Percentiles rank a stretch among this genome's conserved stretches.
Evolutionary conservation across 2,888 invertebrate genomes (phyloP).

Genomic region (Sepioteuthis lessoniana): DNA sequence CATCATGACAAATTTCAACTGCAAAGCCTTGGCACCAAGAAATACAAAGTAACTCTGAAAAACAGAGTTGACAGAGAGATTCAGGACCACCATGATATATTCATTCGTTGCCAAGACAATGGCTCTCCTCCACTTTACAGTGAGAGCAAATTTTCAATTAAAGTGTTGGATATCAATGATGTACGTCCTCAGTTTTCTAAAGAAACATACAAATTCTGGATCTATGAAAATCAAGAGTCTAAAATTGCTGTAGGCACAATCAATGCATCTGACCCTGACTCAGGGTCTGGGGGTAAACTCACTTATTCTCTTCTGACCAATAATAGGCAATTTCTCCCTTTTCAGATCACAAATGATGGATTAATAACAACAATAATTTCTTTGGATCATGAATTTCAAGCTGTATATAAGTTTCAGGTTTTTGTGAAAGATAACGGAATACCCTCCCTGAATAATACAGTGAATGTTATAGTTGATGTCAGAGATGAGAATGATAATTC

Average conservation of each 20-base stretch:
- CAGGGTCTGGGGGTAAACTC: constrained; percentile 48
- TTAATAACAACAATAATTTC: constrained; percentile 56
- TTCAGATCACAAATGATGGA: constrained; percentile 56
- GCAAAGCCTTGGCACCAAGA: constrained; percentile 56
- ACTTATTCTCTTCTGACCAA: not conserved
- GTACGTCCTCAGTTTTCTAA: constrained; percentile 55
- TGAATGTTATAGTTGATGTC: constrained; percentile 55
- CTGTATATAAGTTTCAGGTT: constrained; percentile 51
- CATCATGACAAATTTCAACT: constrained; percentile 61
- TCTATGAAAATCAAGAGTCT: constrained; percentile 53
- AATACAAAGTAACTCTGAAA: constrained; percentile 56
- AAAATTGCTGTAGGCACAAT: constrained; percentile 55
- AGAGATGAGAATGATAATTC: constrained; percentile 60
- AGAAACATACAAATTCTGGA: not conserved
- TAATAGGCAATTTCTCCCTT: not conserved
- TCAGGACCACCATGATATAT: constrained; percentile 53
- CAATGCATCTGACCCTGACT: constrained; percentile 59
- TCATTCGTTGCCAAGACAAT: constrained; percentile 56
- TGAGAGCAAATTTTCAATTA: constrained; percentile 53
- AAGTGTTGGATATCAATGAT: constrained; percentile 58
- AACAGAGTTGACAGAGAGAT: constrained; percentile 56
- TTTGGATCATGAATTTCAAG: constrained; percentile 61
- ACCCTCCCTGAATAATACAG: constrained; percentile 50
- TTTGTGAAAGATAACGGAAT: constrained; percentile 52
- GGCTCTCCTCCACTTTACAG: constrained; percentile 54